A percentile compares a stretch with the other conserved stretches of the same genome.
Evolutionary conservation across 2,888 invertebrate species (phyloP).

Genomic region (Alitta virens): DNA sequence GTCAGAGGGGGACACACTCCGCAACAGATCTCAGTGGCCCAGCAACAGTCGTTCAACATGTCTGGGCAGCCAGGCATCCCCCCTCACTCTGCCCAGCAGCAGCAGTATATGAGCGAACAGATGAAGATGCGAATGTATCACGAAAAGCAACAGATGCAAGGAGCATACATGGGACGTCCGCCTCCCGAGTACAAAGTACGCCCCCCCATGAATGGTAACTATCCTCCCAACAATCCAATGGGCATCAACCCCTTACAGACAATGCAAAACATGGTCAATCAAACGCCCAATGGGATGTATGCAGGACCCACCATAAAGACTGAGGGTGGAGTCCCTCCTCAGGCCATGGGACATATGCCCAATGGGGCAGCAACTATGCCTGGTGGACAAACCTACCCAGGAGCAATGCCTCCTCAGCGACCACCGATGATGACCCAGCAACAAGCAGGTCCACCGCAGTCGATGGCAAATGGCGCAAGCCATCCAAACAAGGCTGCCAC

Average conservation of each 20-base stretch:
- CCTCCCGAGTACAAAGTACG: conserved; percentile 77
- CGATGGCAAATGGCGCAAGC: conserved; percentile 12
- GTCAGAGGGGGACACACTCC: conserved; percentile 68
- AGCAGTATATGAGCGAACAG: conserved; percentile 22
- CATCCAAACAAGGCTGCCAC: conserved; percentile 21
- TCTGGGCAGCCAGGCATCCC: background rate
- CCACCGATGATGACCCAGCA: conserved; percentile 10
- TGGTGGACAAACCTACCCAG: conserved; percentile 1
- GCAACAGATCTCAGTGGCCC: conserved; percentile 42
- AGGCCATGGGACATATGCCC: background rate
- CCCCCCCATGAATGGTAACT: conserved; percentile 9
- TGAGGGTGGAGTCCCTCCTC: background rate
- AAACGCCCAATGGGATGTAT: conserved; percentile 46
- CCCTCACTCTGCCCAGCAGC: conserved; percentile 1
- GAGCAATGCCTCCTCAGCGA: background rate
- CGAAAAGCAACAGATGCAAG: conserved; percentile 24
- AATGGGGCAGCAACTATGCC: background rate
- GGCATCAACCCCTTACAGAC: conserved; percentile 48
- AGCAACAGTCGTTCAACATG: conserved; percentile 35
- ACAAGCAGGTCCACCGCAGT: background rate
- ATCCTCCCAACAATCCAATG: conserved; percentile 22
- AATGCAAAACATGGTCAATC: conserved; percentile 61
- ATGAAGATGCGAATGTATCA: conserved; percentile 29
- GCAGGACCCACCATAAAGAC: background rate
- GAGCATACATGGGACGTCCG: conserved; percentile 63